Evolutionary conservation across 2,797 vertebrate genomes (phyloP).

Genomic region (Melanotaenia parkinsoni): DNA sequence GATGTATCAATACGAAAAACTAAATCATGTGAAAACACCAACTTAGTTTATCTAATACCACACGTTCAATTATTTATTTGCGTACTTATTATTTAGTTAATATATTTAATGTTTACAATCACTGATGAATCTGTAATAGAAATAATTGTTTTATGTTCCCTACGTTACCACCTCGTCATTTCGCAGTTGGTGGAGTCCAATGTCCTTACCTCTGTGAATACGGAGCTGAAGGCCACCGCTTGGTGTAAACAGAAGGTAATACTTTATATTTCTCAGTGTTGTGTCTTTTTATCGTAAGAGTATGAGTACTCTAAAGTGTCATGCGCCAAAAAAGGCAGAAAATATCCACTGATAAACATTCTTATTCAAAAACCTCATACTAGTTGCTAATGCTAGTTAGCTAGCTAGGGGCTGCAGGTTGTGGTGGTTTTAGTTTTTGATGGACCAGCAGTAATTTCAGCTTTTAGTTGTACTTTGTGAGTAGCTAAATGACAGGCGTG

Average conservation of each 20-base stretch:
- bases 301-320: accelerated
- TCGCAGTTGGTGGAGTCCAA: conserved; percentile 73
- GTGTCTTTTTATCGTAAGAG: accelerated
- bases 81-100: neutral
- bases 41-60: neutral
- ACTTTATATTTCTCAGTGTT: accelerated
- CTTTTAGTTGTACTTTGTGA: neutral
- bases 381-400: conserved; percentile 30
- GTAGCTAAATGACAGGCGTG: neutral
- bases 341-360: neutral
- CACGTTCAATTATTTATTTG: neutral
- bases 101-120: neutral
- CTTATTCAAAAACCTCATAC: neutral
- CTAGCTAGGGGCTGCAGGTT: neutral
- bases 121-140: accelerated
- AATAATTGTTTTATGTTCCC: neutral
- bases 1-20: neutral
- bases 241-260: conserved; percentile 57
- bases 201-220: conserved; percentile 71
- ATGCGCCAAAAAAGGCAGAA: accelerated
- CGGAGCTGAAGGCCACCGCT: conserved; percentile 58
- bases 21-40: neutral
- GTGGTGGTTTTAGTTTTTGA: neutral
- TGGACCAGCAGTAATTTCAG: neutral
- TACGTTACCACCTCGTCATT: neutral